These are phyloP conservation scores for Xanthorhoe designata DNA, from an alignment of 2,888 invertebrate species.

Conservation along the genomic window DNA sequence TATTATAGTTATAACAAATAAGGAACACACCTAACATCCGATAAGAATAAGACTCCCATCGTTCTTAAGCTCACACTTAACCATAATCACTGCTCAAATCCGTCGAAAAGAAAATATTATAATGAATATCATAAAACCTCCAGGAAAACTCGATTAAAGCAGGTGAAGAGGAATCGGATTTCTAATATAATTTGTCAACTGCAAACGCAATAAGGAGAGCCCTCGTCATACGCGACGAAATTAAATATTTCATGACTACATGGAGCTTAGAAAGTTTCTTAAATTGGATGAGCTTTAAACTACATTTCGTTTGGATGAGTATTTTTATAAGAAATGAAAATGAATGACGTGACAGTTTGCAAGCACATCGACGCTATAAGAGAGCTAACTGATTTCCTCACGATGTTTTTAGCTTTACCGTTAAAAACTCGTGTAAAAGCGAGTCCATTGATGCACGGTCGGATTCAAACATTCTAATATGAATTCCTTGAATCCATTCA, in stretches of 20 bases:
- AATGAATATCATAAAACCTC: conserved; percentile 15
- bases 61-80: neutral
- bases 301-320: no score
- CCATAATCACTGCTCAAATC: neutral
- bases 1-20: no score
- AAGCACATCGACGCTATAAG: no score
- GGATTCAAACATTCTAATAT: no score
- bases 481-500: no score
- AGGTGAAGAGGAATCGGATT: conserved; percentile 42
- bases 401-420: no score
- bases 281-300: conserved; percentile 28
- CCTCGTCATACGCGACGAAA: conserved; percentile 64
- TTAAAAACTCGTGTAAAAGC: no score
- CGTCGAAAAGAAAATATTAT: neutral
- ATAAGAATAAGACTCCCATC: neutral
- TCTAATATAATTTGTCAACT: conserved; percentile 68
- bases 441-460: no score
- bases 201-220: conserved; percentile 66
- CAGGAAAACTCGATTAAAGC: conserved; percentile 34
- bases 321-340: no score
- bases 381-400: no score
- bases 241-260: conserved; percentile 69
- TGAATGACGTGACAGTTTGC: no score
- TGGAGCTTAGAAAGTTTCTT: conserved; percentile 30
- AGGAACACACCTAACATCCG: no score